phyloP scores from a whole-genome alignment of 2,113 vertebrate genomes.

The Cygnus buccinator region DNA sequence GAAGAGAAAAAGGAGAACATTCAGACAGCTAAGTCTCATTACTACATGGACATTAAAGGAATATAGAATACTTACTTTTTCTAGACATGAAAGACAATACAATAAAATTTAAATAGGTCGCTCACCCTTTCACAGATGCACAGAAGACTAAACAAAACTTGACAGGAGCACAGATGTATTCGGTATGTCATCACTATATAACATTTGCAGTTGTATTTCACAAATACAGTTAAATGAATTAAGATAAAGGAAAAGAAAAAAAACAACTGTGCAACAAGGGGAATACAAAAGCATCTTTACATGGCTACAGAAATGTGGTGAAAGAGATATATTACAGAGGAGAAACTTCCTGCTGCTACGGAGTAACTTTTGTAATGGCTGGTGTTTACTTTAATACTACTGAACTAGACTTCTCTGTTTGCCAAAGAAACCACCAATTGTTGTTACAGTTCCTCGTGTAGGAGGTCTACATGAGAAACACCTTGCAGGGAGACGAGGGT shows the following conservation, averaged over 20 bases:
- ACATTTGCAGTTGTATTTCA: background rate
- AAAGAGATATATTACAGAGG: background rate
- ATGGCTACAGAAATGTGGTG: background rate
- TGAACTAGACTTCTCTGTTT: background rate
- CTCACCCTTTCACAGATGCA: background rate
- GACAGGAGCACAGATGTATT: background rate
- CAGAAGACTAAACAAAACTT: background rate
- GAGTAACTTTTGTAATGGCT: background rate
- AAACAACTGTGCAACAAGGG: background rate
- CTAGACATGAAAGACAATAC: no score
- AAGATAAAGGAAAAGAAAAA: background rate
- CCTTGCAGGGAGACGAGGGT: background rate
- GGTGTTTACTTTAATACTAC: background rate
- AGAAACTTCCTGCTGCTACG: background rate
- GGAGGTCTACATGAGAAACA: background rate
- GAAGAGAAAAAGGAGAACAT: conserved; percentile 25
- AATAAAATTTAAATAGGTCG: background rate
- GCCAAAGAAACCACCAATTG: background rate
- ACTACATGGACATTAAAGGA: background rate
- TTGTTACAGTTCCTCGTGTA: background rate
- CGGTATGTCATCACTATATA: background rate
- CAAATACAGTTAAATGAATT: background rate
- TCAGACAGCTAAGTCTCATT: background rate
- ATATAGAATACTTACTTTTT: background rate
- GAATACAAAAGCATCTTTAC: background rate